Conservation (phyloP, 2,113 vertebrate genomes). For the Muntiacus muntjak region DNA sequence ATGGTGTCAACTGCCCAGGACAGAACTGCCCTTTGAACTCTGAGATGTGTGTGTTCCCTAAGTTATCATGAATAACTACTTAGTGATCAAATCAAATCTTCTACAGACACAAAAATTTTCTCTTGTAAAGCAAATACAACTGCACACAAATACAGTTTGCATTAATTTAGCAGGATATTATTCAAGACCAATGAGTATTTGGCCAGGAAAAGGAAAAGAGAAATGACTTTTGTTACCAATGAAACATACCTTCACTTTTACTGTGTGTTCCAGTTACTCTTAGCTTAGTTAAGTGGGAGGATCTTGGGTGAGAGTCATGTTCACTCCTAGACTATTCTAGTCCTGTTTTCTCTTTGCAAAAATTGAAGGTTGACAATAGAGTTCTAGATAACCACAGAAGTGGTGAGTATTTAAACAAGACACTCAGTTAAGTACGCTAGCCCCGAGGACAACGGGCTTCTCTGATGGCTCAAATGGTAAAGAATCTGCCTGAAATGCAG, state of each 20-base stretch:
- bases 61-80: background rate
- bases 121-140: background rate
- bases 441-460: fast-evolving
- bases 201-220: background rate
- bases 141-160: background rate
- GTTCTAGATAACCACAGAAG: background rate
- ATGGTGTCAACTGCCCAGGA: background rate
- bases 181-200: background rate
- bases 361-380: background rate
- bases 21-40: background rate
- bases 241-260: background rate
- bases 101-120: background rate
- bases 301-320: background rate
- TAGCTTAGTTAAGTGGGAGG: background rate
- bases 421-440: background rate
- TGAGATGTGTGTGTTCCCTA: background rate
- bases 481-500: background rate
- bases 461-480: background rate
- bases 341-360: background rate
- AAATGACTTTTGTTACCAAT: background rate
- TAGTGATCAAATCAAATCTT: background rate
- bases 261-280: background rate
- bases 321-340: background rate
- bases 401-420: background rate
- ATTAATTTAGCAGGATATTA: slow-evolving; percentile 26